Percentiles rank a stretch among this genome's conserved stretches.
phyloP scores from a whole-genome alignment of 2,888 invertebrate genomes.

The Poecilobothrus nobilitatus region DNA sequence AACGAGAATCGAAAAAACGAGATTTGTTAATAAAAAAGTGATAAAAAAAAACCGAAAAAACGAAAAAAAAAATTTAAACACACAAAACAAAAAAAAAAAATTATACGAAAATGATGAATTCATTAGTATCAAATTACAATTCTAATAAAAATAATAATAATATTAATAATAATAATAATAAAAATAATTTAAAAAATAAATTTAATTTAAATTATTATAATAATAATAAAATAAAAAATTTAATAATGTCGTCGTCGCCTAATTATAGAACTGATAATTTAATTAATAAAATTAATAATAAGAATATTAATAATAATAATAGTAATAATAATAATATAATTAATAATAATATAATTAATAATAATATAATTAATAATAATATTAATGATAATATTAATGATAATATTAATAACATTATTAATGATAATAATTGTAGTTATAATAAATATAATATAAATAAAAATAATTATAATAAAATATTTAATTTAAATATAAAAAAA shows the following conservation, averaged over 20 bases:
- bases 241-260: not conserved
- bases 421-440: not conserved
- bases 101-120: not conserved
- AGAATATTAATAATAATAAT: too few relatives aligned
- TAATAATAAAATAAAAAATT: not conserved
- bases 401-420: not conserved
- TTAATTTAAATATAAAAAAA: not conserved
- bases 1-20: too few relatives aligned
- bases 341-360: not conserved
- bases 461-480: too few relatives aligned
- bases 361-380: not conserved
- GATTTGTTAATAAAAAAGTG: not conserved
- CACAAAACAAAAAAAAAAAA: not conserved
- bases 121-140: not conserved
- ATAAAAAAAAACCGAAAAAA: too few relatives aligned
- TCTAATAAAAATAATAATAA: not conserved
- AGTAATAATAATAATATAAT: too few relatives aligned
- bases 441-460: not conserved
- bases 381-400: not conserved
- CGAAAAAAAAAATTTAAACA: not conserved
- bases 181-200: not conserved
- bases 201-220: constrained; percentile 3
- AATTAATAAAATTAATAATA: too few relatives aligned
- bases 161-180: not conserved
- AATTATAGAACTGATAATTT: not conserved